Conservation (phyloP, 1,140 invertebrate genomes). For the Drosophila punjabiensis region DNA sequence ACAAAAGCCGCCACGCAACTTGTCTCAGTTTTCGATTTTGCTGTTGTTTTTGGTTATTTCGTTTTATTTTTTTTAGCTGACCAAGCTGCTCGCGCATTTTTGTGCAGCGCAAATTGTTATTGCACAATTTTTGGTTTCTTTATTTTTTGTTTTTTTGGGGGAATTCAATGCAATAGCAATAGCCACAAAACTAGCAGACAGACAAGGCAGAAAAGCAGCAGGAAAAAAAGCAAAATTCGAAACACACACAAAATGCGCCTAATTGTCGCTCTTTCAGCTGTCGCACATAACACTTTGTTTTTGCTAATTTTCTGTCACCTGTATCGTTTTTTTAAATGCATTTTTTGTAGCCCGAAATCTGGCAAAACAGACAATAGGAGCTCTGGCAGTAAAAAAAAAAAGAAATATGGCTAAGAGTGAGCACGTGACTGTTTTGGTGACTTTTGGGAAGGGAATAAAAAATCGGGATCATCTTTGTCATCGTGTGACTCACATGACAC, state of each 20-base stretch:
- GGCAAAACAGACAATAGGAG: constrained; percentile 18
- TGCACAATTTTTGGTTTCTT: constrained; percentile 68
- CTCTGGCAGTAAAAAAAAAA: constrained; percentile 1
- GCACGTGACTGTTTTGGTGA: constrained; percentile 42
- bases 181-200: constrained; percentile 44
- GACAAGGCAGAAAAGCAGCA: constrained; percentile 25
- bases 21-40: constrained; percentile 42
- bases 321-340: constrained; percentile 42
- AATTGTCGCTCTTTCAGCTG: constrained; percentile 74
- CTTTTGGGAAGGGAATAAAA: background rate
- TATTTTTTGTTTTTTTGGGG: constrained; percentile 21
- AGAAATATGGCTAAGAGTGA: constrained; percentile 19
- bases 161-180: constrained; percentile 74
- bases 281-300: constrained; percentile 81
- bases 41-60: constrained; percentile 17
- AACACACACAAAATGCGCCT: constrained; percentile 78
- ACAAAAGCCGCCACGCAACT: constrained; percentile 43
- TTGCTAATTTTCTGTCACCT: constrained; percentile 75
- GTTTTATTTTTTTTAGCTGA: constrained; percentile 27
- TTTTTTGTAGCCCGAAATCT: constrained; percentile 31
- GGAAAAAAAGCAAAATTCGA: constrained; percentile 15
- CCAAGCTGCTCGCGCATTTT: constrained; percentile 64
- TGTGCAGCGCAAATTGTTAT: constrained; percentile 81
- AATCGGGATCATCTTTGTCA: constrained; percentile 26
- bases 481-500: constrained; percentile 50